phyloP scores from a whole-genome alignment of 1,140 invertebrate genomes.

The Drosophila melanica region DNA sequence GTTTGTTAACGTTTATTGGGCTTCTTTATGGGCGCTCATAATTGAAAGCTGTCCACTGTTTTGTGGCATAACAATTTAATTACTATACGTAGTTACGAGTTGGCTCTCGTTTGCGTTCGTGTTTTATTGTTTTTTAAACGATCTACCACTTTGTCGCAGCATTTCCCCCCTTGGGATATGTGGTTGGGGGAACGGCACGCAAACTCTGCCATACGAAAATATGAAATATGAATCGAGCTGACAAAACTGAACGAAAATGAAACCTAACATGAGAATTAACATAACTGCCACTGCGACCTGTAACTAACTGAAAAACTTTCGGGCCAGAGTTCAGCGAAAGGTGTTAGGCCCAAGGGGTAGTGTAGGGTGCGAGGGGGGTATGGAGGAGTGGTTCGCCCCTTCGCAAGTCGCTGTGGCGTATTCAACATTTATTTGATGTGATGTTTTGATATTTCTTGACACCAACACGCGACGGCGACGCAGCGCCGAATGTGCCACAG shows the following conservation, averaged over 20 bases:
- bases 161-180: constrained; percentile 29
- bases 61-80: constrained; percentile 79
- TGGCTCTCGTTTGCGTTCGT: constrained; percentile 50
- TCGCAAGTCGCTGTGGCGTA: constrained; percentile 45
- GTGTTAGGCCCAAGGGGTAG: constrained; percentile 56
- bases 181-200: constrained; percentile 47
- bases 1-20: constrained; percentile 65
- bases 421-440: constrained; percentile 84
- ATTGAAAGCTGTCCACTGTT: constrained; percentile 57
- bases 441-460: constrained; percentile 84
- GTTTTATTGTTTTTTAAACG: constrained; percentile 83
- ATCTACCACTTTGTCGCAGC: constrained; percentile 75
- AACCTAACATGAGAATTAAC: constrained; percentile 68
- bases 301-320: constrained; percentile 46
- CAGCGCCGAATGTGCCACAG: constrained; percentile 73
- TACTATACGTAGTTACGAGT: constrained; percentile 55
- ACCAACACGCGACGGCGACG: constrained; percentile 79
- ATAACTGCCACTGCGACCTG: constrained; percentile 58
- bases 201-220: constrained; percentile 49
- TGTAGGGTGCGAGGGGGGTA: background rate
- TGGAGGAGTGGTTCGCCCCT: constrained; percentile 15
- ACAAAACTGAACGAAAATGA: constrained; percentile 58
- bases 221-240: constrained; percentile 72
- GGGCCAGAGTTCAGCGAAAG: constrained; percentile 54
- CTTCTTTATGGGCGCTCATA: constrained; percentile 53